phyloP scores from a whole-genome alignment of 2,888 invertebrate genomes.

The Pomacea canaliculata region DNA sequence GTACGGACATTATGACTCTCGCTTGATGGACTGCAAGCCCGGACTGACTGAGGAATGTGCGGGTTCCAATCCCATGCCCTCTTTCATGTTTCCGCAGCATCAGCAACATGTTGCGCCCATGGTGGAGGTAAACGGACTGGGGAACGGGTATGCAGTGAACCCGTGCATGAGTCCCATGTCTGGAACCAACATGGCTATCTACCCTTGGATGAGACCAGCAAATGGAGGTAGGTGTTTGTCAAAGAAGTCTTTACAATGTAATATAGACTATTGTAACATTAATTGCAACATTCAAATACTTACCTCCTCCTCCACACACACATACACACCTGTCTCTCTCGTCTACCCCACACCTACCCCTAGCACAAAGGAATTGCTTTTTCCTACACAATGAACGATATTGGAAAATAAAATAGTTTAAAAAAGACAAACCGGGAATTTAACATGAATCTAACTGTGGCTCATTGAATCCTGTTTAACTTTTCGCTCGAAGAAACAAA shows the following conservation, averaged over 20 bases:
- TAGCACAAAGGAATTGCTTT: no score
- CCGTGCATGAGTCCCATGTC: conserved; percentile 28
- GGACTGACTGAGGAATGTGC: conserved; percentile 18
- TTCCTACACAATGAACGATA: no score
- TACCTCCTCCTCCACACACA: no score
- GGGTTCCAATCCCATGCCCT: conserved; percentile 30
- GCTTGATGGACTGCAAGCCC: conserved; percentile 34
- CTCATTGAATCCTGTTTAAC: no score
- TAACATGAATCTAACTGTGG: no score
- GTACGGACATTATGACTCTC: conserved; percentile 33
- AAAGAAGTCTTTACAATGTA: neutral
- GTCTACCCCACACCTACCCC: no score
- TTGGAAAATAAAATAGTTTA: no score
- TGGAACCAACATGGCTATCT: conserved; percentile 44
- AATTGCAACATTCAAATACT: neutral
- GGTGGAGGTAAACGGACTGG: conserved; percentile 33
- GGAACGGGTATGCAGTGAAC: conserved; percentile 35
- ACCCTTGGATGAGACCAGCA: conserved; percentile 51
- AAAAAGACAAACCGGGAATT: no score
- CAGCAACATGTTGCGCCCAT: conserved; percentile 32
- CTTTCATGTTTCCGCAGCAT: conserved; percentile 38
- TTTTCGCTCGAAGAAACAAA: no score
- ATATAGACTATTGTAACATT: neutral
- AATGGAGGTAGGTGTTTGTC: conserved; percentile 41
- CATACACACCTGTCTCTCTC: no score